Conservation (phyloP, 2,797 vertebrate species). For the Melopsittacus undulatus region DNA sequence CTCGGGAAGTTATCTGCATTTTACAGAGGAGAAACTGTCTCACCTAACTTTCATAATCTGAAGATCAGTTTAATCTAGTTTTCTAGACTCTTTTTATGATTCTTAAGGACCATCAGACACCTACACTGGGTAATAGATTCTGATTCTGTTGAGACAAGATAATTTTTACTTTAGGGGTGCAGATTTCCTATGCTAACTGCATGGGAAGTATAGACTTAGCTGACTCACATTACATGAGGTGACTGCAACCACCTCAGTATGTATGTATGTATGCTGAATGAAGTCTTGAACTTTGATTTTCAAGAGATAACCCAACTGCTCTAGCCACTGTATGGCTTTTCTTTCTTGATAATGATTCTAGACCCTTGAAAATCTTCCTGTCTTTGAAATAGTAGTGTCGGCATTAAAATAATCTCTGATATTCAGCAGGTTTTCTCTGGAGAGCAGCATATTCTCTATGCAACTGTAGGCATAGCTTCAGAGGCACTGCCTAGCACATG, state of each 20-base stretch:
- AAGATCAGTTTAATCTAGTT: neutral
- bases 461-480: neutral
- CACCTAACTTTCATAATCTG: neutral
- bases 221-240: neutral
- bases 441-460: neutral
- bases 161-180: neutral
- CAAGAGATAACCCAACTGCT: neutral
- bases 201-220: neutral
- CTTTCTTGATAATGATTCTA: neutral
- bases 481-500: neutral
- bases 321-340: neutral
- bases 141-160: neutral
- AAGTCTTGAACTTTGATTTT: neutral
- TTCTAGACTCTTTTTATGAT: conserved; percentile 2
- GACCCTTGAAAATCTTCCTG: neutral
- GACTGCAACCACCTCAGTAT: neutral
- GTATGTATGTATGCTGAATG: neutral
- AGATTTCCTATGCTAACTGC: neutral
- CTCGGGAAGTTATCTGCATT: neutral
- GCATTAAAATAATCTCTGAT: neutral
- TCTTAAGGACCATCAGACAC: neutral
- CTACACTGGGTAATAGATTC: neutral
- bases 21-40: neutral
- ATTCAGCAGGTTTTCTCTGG: neutral
- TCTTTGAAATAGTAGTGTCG: neutral